These are phyloP conservation scores for Hirudinaria manillensis DNA, from an alignment of 2,888 invertebrate species.

Conservation along the genomic window DNA sequence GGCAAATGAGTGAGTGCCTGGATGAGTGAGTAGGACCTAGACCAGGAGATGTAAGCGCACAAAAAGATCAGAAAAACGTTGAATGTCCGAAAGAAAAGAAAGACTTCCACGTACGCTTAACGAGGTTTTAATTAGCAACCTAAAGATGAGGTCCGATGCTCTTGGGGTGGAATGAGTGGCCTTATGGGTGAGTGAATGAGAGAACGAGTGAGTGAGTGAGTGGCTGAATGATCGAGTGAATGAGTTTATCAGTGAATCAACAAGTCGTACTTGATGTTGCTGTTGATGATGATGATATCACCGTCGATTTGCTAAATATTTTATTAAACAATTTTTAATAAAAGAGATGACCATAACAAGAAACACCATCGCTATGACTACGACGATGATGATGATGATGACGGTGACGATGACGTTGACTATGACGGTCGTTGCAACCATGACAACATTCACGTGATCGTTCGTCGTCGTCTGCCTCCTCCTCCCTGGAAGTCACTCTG, in stretches of 20 bases:
- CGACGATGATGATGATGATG: too few relatives aligned
- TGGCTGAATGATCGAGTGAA: slow-evolving; percentile 11
- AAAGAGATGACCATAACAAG: not conserved
- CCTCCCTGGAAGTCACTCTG: too few relatives aligned
- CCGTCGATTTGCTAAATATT: too few relatives aligned
- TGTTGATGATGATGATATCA: not conserved
- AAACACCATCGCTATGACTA: not conserved
- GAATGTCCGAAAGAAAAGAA: too few relatives aligned
- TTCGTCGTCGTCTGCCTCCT: too few relatives aligned
- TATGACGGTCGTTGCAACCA: not conserved
- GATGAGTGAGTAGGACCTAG: not conserved
- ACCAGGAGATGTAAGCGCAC: too few relatives aligned
- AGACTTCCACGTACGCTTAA: too few relatives aligned
- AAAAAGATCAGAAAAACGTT: too few relatives aligned
- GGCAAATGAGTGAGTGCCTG: not conserved
- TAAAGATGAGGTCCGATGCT: too few relatives aligned
- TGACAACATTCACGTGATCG: not conserved
- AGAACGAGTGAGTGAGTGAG: slow-evolving; percentile 5
- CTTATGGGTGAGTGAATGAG: slow-evolving; percentile 13
- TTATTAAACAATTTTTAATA: not conserved
- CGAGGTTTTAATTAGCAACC: too few relatives aligned
- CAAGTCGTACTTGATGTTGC: not conserved
- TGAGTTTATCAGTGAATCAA: not conserved
- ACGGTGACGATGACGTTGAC: too few relatives aligned
- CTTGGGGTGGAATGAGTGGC: slow-evolving; percentile 3